Evolutionary conservation across 2,797 vertebrate species (phyloP).

Genomic region (Microcaecilia unicolor): DNA sequence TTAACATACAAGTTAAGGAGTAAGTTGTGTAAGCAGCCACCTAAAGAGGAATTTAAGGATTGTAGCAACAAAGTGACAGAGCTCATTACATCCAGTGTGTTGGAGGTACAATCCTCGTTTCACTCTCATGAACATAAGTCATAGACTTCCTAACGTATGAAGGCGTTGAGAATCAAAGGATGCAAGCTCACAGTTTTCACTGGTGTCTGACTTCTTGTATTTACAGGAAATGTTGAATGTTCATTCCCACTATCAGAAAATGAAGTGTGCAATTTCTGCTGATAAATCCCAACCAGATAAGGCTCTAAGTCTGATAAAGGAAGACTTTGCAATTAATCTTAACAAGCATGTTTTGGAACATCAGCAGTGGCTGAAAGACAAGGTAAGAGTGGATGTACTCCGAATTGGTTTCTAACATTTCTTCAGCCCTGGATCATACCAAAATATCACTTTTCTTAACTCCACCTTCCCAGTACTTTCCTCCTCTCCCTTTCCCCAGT

Average conservation of each 20-base stretch:
- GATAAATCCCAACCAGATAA: slow-evolving; percentile 39
- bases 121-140: neutral
- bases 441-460: too few species aligned
- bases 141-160: too few species aligned
- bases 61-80: slow-evolving; percentile 64
- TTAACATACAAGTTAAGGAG: slow-evolving; percentile 63
- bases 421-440: too few species aligned
- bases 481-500: too few species aligned
- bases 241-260: slow-evolving; percentile 73
- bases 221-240: slow-evolving; percentile 81
- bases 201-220: neutral
- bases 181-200: too few species aligned
- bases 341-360: slow-evolving; percentile 60
- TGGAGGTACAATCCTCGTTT: slow-evolving; percentile 61
- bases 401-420: too few species aligned
- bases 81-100: slow-evolving; percentile 61
- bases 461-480: too few species aligned
- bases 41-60: slow-evolving; percentile 74
- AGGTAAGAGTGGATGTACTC: slow-evolving; percentile 50
- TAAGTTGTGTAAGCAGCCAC: slow-evolving; percentile 14
- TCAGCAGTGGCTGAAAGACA: slow-evolving; percentile 61
- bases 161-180: too few species aligned
- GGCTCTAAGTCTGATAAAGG: slow-evolving; percentile 60
- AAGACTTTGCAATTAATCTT: slow-evolving; percentile 64
- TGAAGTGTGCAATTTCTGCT: slow-evolving; percentile 60